Evolutionary conservation across 2,797 vertebrate species (phyloP), one percentile per base, ranked within the genome.

Genomic region (Enteromius trimaculatus): DNA sequence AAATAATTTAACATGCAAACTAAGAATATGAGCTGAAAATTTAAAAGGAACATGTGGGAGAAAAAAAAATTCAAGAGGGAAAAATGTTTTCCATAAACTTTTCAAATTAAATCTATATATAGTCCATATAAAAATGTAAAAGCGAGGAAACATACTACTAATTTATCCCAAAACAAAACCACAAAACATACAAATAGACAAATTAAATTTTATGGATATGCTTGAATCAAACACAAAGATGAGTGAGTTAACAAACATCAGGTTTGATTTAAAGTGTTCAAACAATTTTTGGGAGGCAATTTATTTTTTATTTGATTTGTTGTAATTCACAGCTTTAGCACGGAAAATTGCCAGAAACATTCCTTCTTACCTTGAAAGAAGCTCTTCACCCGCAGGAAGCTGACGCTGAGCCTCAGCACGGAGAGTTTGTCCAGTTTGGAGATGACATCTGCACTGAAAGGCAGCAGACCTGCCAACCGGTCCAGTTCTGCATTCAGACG

Each of bases 371-470:
- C 96, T 91, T 96, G 94, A 88, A 98, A 97, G 94, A 96, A 96
- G 86, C 94, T 96, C 92, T 96, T 97, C 81, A 95, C 96, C 34
- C 95, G 92, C 53, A 98, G 94, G 93, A 96, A 98, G 86, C 96
- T 97, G 91, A 98, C 97, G 0, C 96, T 97, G 47, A 98, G 97
- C 6, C 97, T 95, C 79, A 98, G 88, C 77, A 97, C 95, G 0
- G 97, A 98, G 29, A 98, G 95, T 72, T 98, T 98, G 93, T 98
- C 97, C 93, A 98, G 91, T 87, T 96, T 97, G 0, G 96, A 92
- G 84, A 95, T 93, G 77, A 97, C 90, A 37, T 97, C 97, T 0
- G 95, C 91, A 0, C 96, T 92, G 37, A 97, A 96, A 0, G 97
- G 97, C 83, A 98, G 92, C 79, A 97, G 92, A 85, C 92, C 92